phyloP scores from a whole-genome alignment of 2,797 vertebrate species.

The Aulostomus chinensis region DNA sequence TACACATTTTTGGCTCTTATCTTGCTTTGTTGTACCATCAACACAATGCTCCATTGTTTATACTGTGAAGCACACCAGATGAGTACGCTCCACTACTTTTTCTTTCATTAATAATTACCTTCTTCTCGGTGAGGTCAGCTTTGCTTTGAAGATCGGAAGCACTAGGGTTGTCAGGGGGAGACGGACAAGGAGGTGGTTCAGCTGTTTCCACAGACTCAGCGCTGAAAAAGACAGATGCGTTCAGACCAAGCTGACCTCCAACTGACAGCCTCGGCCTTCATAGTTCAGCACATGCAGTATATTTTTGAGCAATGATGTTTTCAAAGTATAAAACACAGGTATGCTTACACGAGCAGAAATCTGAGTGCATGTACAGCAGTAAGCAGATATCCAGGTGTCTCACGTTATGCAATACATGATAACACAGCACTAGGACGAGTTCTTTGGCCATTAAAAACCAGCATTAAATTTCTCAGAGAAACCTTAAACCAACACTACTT shows the following conservation, averaged over 20 bases:
- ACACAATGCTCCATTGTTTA: neutral
- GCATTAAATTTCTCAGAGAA: slow-evolving; percentile 30
- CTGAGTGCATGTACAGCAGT: slow-evolving; percentile 14
- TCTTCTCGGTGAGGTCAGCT: slow-evolving; percentile 70
- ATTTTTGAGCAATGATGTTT: no score
- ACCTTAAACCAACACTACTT: slow-evolving; percentile 8
- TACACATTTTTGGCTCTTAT: neutral
- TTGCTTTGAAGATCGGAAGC: slow-evolving; percentile 45
- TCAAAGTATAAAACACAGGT: neutral
- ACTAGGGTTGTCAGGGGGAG: slow-evolving; percentile 23
- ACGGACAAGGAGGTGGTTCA: slow-evolving; percentile 25
- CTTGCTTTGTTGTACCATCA: neutral
- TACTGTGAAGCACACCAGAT: neutral
- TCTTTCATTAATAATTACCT: slow-evolving; percentile 61
- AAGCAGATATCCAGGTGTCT: slow-evolving; percentile 49
- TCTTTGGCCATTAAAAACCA: slow-evolving; percentile 11
- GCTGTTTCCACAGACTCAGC: slow-evolving; percentile 30
- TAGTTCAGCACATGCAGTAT: no score
- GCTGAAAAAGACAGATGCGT: slow-evolving; percentile 46
- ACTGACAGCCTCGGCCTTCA: no score
- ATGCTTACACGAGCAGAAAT: slow-evolving; percentile 41
- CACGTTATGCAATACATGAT: slow-evolving; percentile 38
- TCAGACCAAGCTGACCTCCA: slow-evolving; percentile 10
- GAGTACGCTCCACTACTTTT: neutral
- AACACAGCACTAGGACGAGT: slow-evolving; percentile 28